Evolutionary conservation across 2,888 invertebrate genomes (phyloP).

Genomic region (Andrena praecox): DNA sequence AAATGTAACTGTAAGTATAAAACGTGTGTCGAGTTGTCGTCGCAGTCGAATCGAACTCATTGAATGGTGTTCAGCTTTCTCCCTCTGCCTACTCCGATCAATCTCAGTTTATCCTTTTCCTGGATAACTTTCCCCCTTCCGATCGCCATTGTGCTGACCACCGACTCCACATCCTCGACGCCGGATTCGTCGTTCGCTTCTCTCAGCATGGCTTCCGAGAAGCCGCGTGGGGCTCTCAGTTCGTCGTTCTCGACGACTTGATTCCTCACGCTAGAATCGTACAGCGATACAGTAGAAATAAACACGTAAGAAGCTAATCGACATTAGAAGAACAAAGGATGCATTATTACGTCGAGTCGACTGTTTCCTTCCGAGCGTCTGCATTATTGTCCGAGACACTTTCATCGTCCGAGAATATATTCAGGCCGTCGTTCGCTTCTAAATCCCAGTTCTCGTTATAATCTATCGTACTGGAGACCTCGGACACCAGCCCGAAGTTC

Average conservation of each 20-base stretch:
- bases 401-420: background rate
- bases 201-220: conserved; percentile 67
- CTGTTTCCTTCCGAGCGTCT: no score
- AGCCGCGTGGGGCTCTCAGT: conserved; percentile 69
- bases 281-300: background rate
- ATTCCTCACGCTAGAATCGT: background rate
- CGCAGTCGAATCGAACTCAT: no score
- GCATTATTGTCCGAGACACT: background rate
- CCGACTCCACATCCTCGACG: conserved; percentile 56
- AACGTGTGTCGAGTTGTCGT: no score
- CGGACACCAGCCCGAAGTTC: conserved; percentile 33
- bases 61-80: background rate
- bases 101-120: background rate
- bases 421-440: conserved; percentile 19
- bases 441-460: conserved; percentile 76
- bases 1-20: no score
- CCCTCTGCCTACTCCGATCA: conserved; percentile 57
- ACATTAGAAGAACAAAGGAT: background rate
- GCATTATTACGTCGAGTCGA: conserved; percentile 15
- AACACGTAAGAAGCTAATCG: background rate
- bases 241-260: background rate
- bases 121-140: conserved; percentile 62
- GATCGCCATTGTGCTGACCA: conserved; percentile 63
- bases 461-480: conserved; percentile 62
- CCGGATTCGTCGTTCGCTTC: conserved; percentile 47